Evolutionary conservation across 2,797 vertebrate species (phyloP).

Genomic region (Dermochelys coriacea): DNA sequence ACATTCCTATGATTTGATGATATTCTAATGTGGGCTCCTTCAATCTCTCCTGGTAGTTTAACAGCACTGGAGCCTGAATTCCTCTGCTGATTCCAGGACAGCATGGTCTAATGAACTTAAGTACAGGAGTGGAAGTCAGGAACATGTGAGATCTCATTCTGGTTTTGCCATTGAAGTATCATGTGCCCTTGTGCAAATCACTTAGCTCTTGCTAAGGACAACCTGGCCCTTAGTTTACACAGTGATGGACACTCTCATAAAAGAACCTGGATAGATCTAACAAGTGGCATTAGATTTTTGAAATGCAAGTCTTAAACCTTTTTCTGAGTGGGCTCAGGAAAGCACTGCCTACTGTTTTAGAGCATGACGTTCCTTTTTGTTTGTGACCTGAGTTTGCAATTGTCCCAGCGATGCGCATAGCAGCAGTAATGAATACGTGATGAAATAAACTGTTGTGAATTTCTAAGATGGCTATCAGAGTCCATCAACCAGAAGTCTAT

Average conservation of each 20-base stretch:
- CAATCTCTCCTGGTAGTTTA: background rate
- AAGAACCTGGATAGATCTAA: no score
- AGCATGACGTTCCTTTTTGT: background rate
- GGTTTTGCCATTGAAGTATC: background rate
- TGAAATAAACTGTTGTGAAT: background rate
- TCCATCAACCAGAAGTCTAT: background rate
- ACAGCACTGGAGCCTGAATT: background rate
- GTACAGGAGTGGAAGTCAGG: background rate
- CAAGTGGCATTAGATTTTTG: no score
- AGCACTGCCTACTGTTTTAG: background rate
- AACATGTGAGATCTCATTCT: background rate
- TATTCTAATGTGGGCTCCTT: background rate
- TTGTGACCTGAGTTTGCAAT: background rate
- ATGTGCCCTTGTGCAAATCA: background rate
- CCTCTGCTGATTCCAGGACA: background rate
- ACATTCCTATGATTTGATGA: background rate
- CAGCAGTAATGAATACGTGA: background rate
- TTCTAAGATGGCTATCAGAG: background rate
- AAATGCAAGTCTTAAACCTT: background rate
- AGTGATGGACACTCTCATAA: no score
- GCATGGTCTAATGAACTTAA: background rate
- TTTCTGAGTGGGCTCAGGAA: background rate
- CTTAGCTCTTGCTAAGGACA: background rate
- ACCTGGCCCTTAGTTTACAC: background rate
- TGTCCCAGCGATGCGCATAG: background rate